These are phyloP conservation scores for Anaspis maculata DNA, from an alignment of 2,888 invertebrate genomes.

Conservation along the genomic window DNA sequence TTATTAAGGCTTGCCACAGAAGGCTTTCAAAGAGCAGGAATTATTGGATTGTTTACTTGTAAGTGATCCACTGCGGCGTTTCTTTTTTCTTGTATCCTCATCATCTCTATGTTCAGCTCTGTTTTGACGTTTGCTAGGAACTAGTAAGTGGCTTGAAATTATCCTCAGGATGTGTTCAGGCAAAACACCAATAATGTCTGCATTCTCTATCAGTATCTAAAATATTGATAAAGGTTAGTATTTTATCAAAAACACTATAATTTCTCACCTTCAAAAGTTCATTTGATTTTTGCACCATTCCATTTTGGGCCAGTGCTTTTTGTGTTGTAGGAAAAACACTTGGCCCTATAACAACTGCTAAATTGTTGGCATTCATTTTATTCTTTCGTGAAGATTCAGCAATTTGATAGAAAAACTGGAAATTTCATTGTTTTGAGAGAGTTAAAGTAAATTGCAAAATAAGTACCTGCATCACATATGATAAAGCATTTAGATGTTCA, in stretches of 20 bases:
- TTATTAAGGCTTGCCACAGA: too few species aligned
- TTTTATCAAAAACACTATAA: too few species aligned
- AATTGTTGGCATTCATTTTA: conserved; percentile 76
- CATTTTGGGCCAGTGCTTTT: conserved; percentile 42
- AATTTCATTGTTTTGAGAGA: conserved; percentile 15
- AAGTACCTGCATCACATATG: conserved; percentile 72
- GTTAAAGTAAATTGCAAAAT: conserved; percentile 1
- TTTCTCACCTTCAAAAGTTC: conserved; percentile 56
- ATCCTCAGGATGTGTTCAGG: conserved; percentile 51
- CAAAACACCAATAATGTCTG: conserved; percentile 64
- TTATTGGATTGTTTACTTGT: too few species aligned
- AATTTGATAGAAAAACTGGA: conserved; percentile 61
- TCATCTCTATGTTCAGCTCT: conserved; percentile 45
- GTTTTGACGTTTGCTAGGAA: conserved; percentile 24
- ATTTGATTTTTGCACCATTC: conserved; percentile 58
- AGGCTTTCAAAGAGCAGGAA: too few species aligned
- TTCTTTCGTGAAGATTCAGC: conserved; percentile 61
- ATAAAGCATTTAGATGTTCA: conserved; percentile 68
- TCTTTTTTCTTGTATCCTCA: conserved; percentile 64
- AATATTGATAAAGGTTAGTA: too few species aligned
- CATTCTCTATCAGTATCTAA: conserved; percentile 70
- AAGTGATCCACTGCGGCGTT: conserved; percentile 77
- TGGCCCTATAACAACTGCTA: conserved; percentile 79
- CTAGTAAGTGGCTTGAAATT: too few species aligned
- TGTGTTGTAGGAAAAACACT: conserved; percentile 75